Evolutionary conservation across 2,888 invertebrate species (phyloP), one percentile per base, ranked within the genome.

Genomic region (Pheosia gnoma): DNA sequence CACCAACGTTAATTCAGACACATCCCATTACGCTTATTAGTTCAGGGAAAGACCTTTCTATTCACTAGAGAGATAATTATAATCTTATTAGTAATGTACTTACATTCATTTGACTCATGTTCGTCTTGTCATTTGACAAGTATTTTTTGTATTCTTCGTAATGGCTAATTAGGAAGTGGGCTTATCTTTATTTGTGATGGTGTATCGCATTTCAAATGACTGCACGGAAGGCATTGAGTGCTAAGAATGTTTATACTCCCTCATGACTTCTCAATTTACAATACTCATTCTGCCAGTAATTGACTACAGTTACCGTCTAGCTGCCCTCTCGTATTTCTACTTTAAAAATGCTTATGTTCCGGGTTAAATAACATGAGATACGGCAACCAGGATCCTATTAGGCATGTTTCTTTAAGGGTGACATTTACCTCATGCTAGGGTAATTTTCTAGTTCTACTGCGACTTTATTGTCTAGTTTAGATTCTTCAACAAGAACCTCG

Each of bases 31-130:
- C 63, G 54, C 52, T 65, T 65, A 69, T 60, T 59, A 59, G 60
- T 71, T 59, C 62, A 45, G 62, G 62, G 64, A 65, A 62, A 59
- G 61, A 58, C 53, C 11, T 65, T 43, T 37, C 65, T 62, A 65
- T 58, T 59, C 51, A 59, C 43, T 49, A 59, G 57, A 45, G 45
- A 51, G 25, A 51, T 49, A 61, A 65, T 67, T 65, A 70, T 63
- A 60, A 62, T 58, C 59, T 66, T 58, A 47, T 71, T 66, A 71
- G 62, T 68, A 62, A 70, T 71, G 59, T 60, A 62, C n/a, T n/a
- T n/a, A n/a, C 59, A 56, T 56, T 54, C 57, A 60, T 55, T 64
- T 25, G 54, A 59, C 51, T 61, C 25, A 25, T 25, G 25, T 56
- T 47, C 9, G 58, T 10, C 54, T 55, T 58, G 51, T 60, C 37